Evolutionary conservation across 2,888 invertebrate genomes (phyloP).

Genomic region (Drosophila melanocephala): DNA sequence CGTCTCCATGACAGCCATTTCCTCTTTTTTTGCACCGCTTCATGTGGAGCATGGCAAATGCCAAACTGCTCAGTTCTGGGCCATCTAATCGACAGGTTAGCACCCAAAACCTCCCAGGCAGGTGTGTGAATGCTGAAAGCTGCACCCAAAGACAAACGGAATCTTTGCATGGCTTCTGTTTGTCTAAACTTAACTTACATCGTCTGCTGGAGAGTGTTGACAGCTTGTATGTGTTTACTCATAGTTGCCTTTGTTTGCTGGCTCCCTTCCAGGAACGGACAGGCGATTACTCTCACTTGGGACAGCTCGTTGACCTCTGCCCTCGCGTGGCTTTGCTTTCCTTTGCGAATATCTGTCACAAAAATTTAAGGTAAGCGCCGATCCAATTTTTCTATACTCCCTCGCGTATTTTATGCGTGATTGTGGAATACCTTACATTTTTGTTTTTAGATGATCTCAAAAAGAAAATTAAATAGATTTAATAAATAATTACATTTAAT

Average conservation of each 20-base stretch:
- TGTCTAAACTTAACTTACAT: slow-evolving; percentile 13
- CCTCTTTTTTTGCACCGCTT: neutral
- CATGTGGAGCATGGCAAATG: slow-evolving; percentile 12
- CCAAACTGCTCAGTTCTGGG: slow-evolving; percentile 52
- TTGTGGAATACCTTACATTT: neutral
- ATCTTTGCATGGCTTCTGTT: slow-evolving; percentile 36
- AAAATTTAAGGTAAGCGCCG: neutral
- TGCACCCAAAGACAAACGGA: slow-evolving; percentile 31
- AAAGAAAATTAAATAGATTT: neutral
- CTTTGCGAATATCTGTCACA: neutral
- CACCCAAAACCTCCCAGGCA: slow-evolving; percentile 14
- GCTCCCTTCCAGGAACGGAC: neutral
- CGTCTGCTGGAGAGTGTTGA: slow-evolving; percentile 46
- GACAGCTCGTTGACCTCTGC: slow-evolving; percentile 18
- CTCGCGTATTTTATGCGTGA: too few relatives aligned
- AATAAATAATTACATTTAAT: neutral
- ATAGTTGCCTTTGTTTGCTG: slow-evolving; percentile 28
- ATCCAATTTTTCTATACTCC: neutral
- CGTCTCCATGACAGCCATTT: slow-evolving; percentile 7
- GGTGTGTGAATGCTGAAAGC: slow-evolving; percentile 29
- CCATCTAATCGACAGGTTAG: slow-evolving; percentile 43
- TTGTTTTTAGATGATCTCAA: neutral
- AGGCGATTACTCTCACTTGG: neutral
- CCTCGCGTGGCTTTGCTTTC: neutral
- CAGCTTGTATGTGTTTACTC: slow-evolving; percentile 40